Conservation (phyloP, 2,113 vertebrate genomes). For the Melanerpes formicivorus region DNA sequence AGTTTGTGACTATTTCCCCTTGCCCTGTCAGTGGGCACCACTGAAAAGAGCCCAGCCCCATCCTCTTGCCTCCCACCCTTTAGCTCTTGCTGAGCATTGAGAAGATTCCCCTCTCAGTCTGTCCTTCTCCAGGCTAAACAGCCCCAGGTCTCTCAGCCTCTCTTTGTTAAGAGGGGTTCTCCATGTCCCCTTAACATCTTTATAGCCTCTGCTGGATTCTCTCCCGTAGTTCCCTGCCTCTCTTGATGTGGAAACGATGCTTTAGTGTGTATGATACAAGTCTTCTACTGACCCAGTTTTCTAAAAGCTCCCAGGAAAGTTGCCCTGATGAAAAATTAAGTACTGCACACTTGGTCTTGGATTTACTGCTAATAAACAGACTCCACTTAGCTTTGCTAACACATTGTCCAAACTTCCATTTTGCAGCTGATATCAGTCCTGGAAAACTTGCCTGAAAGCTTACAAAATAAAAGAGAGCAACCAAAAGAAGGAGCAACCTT, state of each 20-base stretch:
- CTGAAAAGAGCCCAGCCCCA: no score
- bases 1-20: no score
- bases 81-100: no score
- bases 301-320: not conserved
- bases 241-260: not conserved
- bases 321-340: not conserved
- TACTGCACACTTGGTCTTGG: not conserved
- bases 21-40: no score
- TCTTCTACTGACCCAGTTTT: not conserved
- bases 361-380: not conserved
- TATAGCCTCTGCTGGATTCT: no score
- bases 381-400: not conserved
- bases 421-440: constrained; percentile 89
- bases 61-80: no score
- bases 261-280: not conserved
- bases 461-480: constrained; percentile 82
- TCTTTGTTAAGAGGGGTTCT: no score
- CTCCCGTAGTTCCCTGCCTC: no score
- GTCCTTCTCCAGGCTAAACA: no score
- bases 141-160: no score
- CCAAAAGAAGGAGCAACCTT: constrained; percentile 82
- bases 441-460: constrained; percentile 83
- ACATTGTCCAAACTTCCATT: not conserved
- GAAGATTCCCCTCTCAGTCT: no score
- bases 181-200: no score